A percentile compares a stretch with the other conserved stretches of the same genome.
These are phyloP conservation scores for Epinephelus coioides DNA, from an alignment of 2,797 vertebrate species.

Conservation along the genomic window DNA sequence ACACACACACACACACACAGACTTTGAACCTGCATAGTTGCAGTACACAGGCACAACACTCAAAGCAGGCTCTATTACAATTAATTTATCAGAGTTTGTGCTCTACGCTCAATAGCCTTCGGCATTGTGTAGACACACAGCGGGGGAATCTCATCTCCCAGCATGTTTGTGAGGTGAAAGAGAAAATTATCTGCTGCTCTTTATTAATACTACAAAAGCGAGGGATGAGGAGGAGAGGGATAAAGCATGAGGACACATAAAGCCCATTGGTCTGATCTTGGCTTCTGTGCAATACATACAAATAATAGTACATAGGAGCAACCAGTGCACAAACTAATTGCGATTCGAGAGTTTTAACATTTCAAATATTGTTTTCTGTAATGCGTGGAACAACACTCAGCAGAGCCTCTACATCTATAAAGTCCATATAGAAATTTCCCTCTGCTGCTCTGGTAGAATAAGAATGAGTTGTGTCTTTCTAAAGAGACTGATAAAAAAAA, in stretches of 20 bases:
- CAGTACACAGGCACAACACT: constrained; percentile 36
- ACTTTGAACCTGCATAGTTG: constrained; percentile 59
- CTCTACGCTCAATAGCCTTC: constrained; percentile 53
- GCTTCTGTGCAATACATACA: constrained; percentile 39
- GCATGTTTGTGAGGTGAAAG: constrained; percentile 66
- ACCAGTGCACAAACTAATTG: constrained; percentile 41
- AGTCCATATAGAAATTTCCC: constrained; percentile 40
- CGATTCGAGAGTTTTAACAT: constrained; percentile 55
- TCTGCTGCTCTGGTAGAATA: constrained; percentile 26
- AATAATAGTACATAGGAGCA: constrained; percentile 38
- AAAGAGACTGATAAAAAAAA: not conserved
- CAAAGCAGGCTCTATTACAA: constrained; percentile 62
- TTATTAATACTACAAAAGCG: constrained; percentile 64
- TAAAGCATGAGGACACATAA: constrained; percentile 38
- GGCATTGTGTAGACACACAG: constrained; percentile 64
- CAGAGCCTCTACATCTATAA: constrained; percentile 32
- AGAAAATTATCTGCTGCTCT: constrained; percentile 57
- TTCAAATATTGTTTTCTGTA: constrained; percentile 33
- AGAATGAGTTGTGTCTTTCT: constrained; percentile 35
- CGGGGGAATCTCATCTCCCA: constrained; percentile 66
- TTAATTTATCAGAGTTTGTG: constrained; percentile 69
- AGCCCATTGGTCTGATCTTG: constrained; percentile 30
- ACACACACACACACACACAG: constrained; percentile 7
- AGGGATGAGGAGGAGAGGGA: constrained; percentile 28
- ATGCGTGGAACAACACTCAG: constrained; percentile 56